Percentiles rank a stretch among this genome's conserved stretches.
phyloP scores from a whole-genome alignment of 2,113 vertebrate genomes.

The Cyrtonyx montezumae region DNA sequence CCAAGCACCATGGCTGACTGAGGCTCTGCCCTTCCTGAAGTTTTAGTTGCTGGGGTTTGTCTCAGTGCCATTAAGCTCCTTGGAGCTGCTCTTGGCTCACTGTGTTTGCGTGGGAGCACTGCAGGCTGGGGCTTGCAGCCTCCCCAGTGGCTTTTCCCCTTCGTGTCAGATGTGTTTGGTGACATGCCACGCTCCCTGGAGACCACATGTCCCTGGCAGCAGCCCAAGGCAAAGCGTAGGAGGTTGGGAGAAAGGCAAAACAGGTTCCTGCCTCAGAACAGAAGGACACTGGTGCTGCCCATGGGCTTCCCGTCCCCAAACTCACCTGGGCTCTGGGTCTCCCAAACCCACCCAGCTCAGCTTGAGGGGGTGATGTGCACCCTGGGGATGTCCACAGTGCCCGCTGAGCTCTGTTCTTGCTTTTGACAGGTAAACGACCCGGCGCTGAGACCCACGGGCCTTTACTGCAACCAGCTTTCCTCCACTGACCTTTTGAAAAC shows the following conservation, averaged over 20 bases:
- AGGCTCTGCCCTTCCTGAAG: background rate
- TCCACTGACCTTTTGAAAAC: constrained; percentile 82
- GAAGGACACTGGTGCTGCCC: background rate
- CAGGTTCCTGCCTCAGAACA: accelerated
- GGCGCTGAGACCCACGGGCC: constrained; percentile 77
- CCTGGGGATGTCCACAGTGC: background rate
- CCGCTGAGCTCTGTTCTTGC: background rate
- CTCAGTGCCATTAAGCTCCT: accelerated
- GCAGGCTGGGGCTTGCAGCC: accelerated
- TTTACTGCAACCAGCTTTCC: constrained; percentile 83
- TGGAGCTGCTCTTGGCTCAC: accelerated
- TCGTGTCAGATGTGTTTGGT: accelerated
- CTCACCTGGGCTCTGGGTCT: no score
- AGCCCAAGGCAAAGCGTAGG: background rate
- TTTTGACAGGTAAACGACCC: constrained; percentile 75
- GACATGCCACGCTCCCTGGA: background rate
- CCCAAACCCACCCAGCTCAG: background rate
- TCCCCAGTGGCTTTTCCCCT: background rate
- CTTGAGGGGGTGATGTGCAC: accelerated
- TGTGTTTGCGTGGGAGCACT: background rate
- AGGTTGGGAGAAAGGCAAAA: background rate
- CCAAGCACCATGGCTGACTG: background rate
- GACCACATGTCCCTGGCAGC: background rate
- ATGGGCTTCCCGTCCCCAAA: background rate
- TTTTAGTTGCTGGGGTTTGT: background rate